Evolutionary conservation across 2,113 vertebrate genomes (phyloP).

Genomic region (Neopipo cinnamomea): DNA sequence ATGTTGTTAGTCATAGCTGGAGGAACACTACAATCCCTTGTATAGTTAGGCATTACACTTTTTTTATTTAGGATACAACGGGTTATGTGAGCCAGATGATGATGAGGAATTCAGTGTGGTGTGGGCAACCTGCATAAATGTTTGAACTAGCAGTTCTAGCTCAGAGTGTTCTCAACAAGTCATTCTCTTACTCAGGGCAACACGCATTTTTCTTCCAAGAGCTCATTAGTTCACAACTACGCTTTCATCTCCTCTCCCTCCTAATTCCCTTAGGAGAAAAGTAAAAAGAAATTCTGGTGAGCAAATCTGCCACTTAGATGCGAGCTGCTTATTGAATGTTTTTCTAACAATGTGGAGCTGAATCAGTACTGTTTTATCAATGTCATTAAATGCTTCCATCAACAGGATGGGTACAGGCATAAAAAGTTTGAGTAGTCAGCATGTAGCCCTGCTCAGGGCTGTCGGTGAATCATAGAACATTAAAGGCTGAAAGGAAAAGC

Average conservation of each 20-base stretch:
- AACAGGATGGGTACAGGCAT: neutral
- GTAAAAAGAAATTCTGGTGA: neutral
- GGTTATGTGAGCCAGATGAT: neutral
- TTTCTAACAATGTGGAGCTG: neutral
- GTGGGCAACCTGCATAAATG: neutral
- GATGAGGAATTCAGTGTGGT: neutral
- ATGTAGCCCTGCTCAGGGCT: neutral
- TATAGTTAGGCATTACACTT: neutral
- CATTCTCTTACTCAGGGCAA: neutral
- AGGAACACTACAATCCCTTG: neutral
- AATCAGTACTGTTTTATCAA: neutral
- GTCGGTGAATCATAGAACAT: neutral
- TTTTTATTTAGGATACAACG: neutral
- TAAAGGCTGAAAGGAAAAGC: neutral
- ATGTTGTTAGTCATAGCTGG: neutral
- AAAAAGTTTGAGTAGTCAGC: neutral
- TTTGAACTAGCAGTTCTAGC: neutral
- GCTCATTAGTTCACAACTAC: neutral
- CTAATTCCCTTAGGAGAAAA: neutral
- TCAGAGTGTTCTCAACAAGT: neutral
- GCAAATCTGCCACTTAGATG: neutral
- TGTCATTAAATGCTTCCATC: neutral
- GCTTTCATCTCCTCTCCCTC: neutral
- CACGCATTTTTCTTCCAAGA: neutral
- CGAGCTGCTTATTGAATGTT: neutral